Conservation (phyloP, 2,888 invertebrate genomes). For the Lobophora halterata region DNA sequence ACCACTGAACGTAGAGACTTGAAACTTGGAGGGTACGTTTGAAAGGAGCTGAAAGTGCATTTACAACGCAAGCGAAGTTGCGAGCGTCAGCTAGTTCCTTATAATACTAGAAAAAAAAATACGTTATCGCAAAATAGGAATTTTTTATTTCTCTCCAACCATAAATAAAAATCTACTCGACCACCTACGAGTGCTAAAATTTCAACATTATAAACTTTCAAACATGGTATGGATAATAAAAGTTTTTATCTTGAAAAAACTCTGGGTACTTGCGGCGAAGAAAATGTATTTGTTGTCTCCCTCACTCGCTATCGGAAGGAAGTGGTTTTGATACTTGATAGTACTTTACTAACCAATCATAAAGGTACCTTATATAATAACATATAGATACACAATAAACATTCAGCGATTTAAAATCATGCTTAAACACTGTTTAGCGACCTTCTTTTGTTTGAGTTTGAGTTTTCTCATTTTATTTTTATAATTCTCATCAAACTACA, state of each 20-base stretch:
- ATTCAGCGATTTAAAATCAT: too few relatives aligned
- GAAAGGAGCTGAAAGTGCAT: too few relatives aligned
- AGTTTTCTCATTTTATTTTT: too few relatives aligned
- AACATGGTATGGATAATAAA: conserved; percentile 31
- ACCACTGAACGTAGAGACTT: too few relatives aligned
- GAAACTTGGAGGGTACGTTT: too few relatives aligned
- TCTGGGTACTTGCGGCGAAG: conserved; percentile 46
- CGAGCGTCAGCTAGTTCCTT: background rate
- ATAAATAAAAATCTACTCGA: conserved; percentile 24
- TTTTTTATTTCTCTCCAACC: conserved; percentile 4
- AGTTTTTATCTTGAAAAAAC: conserved; percentile 31
- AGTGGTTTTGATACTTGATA: conserved; percentile 53
- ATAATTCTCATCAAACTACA: too few relatives aligned
- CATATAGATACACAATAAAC: too few relatives aligned
- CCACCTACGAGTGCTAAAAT: conserved; percentile 28
- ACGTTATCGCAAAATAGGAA: conserved; percentile 6
- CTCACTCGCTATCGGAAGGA: conserved; percentile 49
- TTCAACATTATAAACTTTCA: conserved; percentile 23
- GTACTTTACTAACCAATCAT: conserved; percentile 10
- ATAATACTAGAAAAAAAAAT: background rate
- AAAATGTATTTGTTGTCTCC: conserved; percentile 59
- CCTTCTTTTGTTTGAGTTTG: too few relatives aligned
- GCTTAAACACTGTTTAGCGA: too few relatives aligned
- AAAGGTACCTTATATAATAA: too few relatives aligned
- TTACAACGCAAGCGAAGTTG: too few relatives aligned